Percentiles rank a stretch among this genome's conserved stretches.
phyloP scores from a whole-genome alignment of 2,888 invertebrate genomes.

The Himalopsyche anomala region DNA sequence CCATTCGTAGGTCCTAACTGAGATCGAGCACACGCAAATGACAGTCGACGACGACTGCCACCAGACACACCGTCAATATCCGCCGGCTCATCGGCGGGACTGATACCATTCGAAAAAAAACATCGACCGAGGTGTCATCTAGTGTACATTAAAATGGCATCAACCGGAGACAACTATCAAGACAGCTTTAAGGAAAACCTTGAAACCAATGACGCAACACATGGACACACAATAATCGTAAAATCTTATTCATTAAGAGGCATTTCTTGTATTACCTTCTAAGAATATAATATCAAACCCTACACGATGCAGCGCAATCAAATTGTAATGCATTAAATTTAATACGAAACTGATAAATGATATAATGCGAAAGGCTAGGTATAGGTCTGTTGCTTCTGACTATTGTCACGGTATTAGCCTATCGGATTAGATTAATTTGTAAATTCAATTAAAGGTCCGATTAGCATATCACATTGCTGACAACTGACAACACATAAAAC shows the following conservation, averaged over 20 bases:
- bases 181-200: slow-evolving; percentile 58
- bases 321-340: slow-evolving; percentile 52
- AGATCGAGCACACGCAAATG: slow-evolving; percentile 58
- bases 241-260: slow-evolving; percentile 61
- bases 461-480: slow-evolving; percentile 58
- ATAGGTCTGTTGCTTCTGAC: slow-evolving; percentile 7
- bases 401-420: background rate
- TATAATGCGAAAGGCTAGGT: background rate
- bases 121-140: slow-evolving; percentile 5
- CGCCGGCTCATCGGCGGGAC: background rate
- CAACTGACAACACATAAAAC: slow-evolving; percentile 49
- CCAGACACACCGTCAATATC: slow-evolving; percentile 7
- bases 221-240: slow-evolving; percentile 74
- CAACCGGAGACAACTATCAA: slow-evolving; percentile 50
- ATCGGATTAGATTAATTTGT: background rate
- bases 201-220: slow-evolving; percentile 74
- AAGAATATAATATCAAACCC: slow-evolving; percentile 60
- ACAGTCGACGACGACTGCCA: background rate
- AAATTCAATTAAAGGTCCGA: slow-evolving; percentile 1
- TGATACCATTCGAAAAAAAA: slow-evolving; percentile 27
- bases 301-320: slow-evolving; percentile 51
- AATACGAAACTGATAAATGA: slow-evolving; percentile 45
- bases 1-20: slow-evolving; percentile 50
- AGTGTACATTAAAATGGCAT: slow-evolving; percentile 57
- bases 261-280: slow-evolving; percentile 61